Evolutionary conservation across 2,888 invertebrate genomes (phyloP).

Genomic region (Drosophila koepferae): DNA sequence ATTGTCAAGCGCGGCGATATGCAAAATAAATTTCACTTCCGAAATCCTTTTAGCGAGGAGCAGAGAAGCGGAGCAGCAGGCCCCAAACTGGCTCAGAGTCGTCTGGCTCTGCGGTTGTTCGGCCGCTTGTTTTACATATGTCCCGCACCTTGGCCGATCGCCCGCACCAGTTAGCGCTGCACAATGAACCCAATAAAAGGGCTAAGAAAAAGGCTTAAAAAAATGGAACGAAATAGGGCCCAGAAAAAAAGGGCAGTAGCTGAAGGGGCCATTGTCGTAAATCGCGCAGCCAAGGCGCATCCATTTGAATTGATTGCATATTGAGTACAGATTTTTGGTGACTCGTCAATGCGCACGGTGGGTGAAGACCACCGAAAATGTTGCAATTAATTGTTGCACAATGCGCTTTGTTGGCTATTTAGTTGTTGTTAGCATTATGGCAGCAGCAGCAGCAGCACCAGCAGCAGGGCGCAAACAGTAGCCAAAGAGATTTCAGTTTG

Average conservation of each 20-base stretch:
- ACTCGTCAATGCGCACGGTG: slow-evolving; percentile 16
- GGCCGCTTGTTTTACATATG: slow-evolving; percentile 84
- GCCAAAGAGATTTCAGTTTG: slow-evolving; percentile 12
- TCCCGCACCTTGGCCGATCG: slow-evolving; percentile 81
- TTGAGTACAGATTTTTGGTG: slow-evolving; percentile 21
- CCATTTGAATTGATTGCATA: slow-evolving; percentile 77
- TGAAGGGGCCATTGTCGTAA: slow-evolving; percentile 65
- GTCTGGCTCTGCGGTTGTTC: slow-evolving; percentile 68
- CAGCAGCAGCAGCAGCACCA: slow-evolving; percentile 26
- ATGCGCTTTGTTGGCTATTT: slow-evolving; percentile 76
- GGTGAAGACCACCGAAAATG: slow-evolving; percentile 82
- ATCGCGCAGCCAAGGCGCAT: slow-evolving; percentile 67
- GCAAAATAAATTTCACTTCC: slow-evolving; percentile 83
- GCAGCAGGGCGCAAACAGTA: slow-evolving; percentile 31
- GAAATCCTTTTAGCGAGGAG: slow-evolving; percentile 67
- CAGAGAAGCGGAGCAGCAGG: slow-evolving; percentile 1
- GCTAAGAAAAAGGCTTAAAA: slow-evolving; percentile 29
- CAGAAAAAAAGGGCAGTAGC: slow-evolving; percentile 11
- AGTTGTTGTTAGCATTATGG: slow-evolving; percentile 61
- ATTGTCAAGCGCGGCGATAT: slow-evolving; percentile 70
- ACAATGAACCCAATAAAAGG: slow-evolving; percentile 80
- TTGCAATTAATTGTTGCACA: slow-evolving; percentile 82
- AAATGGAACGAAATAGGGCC: neutral
- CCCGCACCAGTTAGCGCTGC: slow-evolving; percentile 37
- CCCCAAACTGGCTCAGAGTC: slow-evolving; percentile 21